Base-by-base conservation (phyloP, 1,140 invertebrate genomes). In the Holotrichia oblita region DNA sequence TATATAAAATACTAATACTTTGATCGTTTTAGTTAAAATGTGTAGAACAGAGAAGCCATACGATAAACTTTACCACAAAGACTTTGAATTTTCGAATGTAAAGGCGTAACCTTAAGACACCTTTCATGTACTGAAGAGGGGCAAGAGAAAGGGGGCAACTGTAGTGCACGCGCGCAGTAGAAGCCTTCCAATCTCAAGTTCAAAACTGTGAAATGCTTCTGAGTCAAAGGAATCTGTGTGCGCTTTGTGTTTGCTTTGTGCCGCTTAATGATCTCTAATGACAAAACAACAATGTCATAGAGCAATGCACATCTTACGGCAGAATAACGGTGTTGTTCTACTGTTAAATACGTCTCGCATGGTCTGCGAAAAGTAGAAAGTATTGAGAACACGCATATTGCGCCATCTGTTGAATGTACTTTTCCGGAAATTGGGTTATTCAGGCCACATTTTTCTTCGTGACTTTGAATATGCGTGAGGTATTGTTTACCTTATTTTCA, bases 301-400 rank as follows among this genome's bases (percentile, higher is more conserved):
- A 17, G 61, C 17, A 69, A 69, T 69, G 61, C 61, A 7, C 61
- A 69, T 69, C 22, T 69, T 69, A 69, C 61, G 61, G 22, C 3
- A 27, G 61, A 69, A 34, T 69, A 69, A 69, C 61, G 61, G 61
- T 69, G 27, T 27, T 69, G 61, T 69, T 69, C 61, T 24, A 69
- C 27, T 69, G 61, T 69, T 69, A 69, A 69, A 22, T 69, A 12
- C 22, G 22, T 10, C 10, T 8, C 61, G 22, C 12, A 69, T 14
- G 27, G 8, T 10, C 22, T 17, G 22, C 20, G 27, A 69, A 69
- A 22, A 20, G 61, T 69, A 27, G 61, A 34, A 69, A 69, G 61
- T 69, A 69, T 69, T 10, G 61, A 69, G 61, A 27, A 69, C 61
- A 10, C 61, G 22, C 61, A 12, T 20, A 7, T 69, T 34, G 61